These are phyloP conservation scores for Alca torda DNA, from an alignment of 2,797 vertebrate genomes.

Conservation along the genomic window DNA sequence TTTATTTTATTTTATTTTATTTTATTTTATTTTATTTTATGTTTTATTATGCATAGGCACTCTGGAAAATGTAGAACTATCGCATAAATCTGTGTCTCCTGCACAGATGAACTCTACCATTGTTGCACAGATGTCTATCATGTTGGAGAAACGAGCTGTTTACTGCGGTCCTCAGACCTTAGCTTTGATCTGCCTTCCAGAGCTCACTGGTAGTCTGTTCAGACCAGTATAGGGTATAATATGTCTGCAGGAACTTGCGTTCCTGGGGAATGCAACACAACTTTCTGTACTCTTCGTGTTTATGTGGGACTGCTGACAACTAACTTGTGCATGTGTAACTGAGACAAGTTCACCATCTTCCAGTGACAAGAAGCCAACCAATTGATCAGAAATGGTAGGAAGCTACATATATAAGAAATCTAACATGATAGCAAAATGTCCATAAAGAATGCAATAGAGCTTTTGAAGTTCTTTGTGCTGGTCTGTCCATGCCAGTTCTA, in stretches of 20 bases:
- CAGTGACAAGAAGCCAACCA: not conserved
- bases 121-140: not conserved
- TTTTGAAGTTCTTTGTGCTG: not conserved
- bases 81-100: not conserved
- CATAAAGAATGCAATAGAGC: not conserved
- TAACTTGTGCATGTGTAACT: not conserved
- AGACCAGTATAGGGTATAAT: not conserved
- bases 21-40: not conserved
- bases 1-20: not conserved
- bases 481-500: not conserved
- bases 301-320: not conserved
- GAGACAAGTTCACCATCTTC: not conserved
- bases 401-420: not conserved
- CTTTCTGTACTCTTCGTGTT: not conserved
- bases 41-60: not conserved
- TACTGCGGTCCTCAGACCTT: not conserved
- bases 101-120: not conserved
- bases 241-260: not conserved
- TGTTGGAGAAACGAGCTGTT: not conserved
- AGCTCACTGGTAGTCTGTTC: not conserved
- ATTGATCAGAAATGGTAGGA: not conserved
- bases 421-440: not conserved
- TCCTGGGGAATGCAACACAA: not conserved
- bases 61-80: not conserved
- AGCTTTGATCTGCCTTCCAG: not conserved